These are phyloP conservation scores for Neodiprion lecontei DNA, from an alignment of 1,140 invertebrate genomes.

Conservation along the genomic window DNA sequence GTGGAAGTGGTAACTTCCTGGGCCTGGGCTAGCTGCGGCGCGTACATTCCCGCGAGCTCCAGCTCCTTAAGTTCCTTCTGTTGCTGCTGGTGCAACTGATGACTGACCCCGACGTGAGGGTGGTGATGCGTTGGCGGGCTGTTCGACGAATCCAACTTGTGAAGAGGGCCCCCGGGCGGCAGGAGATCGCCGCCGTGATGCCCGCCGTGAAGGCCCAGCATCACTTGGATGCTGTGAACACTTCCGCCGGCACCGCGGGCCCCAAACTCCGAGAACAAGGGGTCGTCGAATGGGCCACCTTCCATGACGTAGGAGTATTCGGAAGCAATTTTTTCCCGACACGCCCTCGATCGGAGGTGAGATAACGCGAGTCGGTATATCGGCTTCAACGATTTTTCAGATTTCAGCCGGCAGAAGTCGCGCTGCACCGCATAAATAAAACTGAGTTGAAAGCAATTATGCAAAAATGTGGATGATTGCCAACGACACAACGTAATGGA, in stretches of 20 bases:
- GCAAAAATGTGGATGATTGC: slow-evolving; percentile 37
- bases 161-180: slow-evolving; percentile 58
- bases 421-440: neutral
- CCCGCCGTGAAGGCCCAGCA: slow-evolving; percentile 70
- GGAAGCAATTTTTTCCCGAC: neutral
- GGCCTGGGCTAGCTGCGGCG: slow-evolving; percentile 47
- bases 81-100: slow-evolving; percentile 51
- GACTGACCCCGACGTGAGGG: slow-evolving; percentile 48
- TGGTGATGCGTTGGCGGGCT: slow-evolving; percentile 58
- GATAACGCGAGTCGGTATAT: neutral
- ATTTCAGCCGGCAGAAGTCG: neutral
- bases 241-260: slow-evolving; percentile 64
- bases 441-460: neutral
- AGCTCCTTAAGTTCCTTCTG: slow-evolving; percentile 57
- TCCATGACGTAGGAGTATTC: slow-evolving; percentile 64
- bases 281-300: slow-evolving; percentile 76
- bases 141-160: slow-evolving; percentile 62
- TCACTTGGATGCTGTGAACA: slow-evolving; percentile 74
- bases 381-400: neutral
- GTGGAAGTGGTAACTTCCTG: slow-evolving; percentile 57
- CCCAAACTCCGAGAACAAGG: slow-evolving; percentile 76
- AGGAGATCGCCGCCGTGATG: slow-evolving; percentile 61
- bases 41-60: slow-evolving; percentile 57
- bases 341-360: neutral
- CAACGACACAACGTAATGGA: slow-evolving; percentile 47